These are phyloP conservation scores for Drosophila colorata DNA, from an alignment of 2,888 invertebrate genomes.

Conservation along the genomic window DNA sequence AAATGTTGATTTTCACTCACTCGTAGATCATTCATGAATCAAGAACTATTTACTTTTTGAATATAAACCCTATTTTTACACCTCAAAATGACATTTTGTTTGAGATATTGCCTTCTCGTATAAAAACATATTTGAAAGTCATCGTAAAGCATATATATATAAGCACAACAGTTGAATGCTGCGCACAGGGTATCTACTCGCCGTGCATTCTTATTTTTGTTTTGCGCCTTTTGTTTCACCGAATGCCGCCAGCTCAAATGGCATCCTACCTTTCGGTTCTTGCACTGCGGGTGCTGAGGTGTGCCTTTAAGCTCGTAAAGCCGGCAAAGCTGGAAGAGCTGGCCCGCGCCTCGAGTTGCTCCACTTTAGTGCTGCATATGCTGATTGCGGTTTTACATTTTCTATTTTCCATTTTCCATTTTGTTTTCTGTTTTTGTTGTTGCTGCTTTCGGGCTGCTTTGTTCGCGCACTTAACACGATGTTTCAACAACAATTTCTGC, in stretches of 20 bases:
- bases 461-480: slow-evolving; percentile 33
- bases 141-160: too few species aligned
- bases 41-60: too few species aligned
- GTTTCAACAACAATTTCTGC: slow-evolving; percentile 50
- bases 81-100: too few species aligned
- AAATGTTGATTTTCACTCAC: too few species aligned
- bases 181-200: slow-evolving; percentile 4
- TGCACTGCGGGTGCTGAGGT: slow-evolving; percentile 59
- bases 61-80: too few species aligned
- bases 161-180: too few species aligned
- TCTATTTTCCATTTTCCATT: slow-evolving; percentile 31
- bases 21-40: too few species aligned
- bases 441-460: slow-evolving; percentile 22
- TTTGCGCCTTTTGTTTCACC: slow-evolving; percentile 52
- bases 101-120: too few species aligned
- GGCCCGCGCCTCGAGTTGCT: slow-evolving; percentile 42
- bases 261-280: slow-evolving; percentile 28
- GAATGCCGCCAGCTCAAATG: slow-evolving; percentile 39
- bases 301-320: slow-evolving; percentile 53
- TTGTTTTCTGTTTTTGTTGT: slow-evolving; percentile 20
- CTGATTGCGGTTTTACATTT: slow-evolving; percentile 71
- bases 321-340: slow-evolving; percentile 40
- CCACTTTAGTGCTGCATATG: slow-evolving; percentile 65
- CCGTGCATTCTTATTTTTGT: slow-evolving; percentile 18
- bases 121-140: too few species aligned